Evolutionary conservation across 2,888 invertebrate species (phyloP).

Genomic region (Tetranychus truncatus): DNA sequence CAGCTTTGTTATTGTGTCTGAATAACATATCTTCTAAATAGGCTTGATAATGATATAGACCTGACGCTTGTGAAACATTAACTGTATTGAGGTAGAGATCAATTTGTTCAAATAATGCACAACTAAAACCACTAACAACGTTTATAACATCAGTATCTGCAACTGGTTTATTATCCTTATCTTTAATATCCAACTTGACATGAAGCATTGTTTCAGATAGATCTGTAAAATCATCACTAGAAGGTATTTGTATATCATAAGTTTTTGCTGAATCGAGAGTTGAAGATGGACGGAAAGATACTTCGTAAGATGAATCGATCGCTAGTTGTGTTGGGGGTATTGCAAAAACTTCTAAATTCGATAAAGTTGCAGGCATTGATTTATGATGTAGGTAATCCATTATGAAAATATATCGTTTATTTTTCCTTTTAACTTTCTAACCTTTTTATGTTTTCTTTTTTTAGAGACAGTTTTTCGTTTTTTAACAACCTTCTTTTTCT

Average conservation of each 20-base stretch:
- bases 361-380: not conserved
- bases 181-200: not conserved
- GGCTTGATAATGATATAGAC: not conserved
- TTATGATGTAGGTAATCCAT: not conserved
- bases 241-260: not conserved
- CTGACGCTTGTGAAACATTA: not conserved
- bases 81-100: not conserved
- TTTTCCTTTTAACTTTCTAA: not conserved
- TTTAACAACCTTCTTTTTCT: not conserved
- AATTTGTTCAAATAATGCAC: not conserved
- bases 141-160: not conserved
- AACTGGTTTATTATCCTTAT: not conserved
- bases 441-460: not conserved
- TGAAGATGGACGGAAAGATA: not conserved
- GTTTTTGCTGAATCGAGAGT: not conserved
- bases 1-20: not conserved
- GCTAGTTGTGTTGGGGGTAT: not conserved
- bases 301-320: not conserved
- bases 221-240: constrained; percentile 3
- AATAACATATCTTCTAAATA: not conserved
- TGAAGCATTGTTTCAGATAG: not conserved
- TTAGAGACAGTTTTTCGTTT: too few relatives aligned
- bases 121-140: not conserved
- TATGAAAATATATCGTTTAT: not conserved
- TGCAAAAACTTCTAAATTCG: not conserved